phyloP scores from a whole-genome alignment of 2,888 invertebrate species.

The Tachina lurida region DNA sequence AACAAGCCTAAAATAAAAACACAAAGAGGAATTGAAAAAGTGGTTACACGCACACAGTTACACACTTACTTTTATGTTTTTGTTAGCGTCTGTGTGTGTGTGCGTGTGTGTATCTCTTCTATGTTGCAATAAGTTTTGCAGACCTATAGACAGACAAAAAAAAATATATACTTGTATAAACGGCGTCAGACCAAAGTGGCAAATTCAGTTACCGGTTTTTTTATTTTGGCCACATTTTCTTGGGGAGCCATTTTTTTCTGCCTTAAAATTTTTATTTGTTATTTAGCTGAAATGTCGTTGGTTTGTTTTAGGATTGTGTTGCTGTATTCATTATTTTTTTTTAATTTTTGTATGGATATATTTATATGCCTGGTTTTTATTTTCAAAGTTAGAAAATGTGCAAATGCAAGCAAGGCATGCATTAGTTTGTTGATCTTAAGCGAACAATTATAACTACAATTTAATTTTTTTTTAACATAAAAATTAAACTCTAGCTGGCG shows the following conservation, averaged over 20 bases:
- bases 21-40: slow-evolving; percentile 48
- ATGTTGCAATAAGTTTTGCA: slow-evolving; percentile 57
- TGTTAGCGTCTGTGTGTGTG: not conserved
- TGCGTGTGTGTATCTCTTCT: slow-evolving; percentile 17
- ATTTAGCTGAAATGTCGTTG: slow-evolving; percentile 10
- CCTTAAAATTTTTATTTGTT: slow-evolving; percentile 7
- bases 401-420: no score
- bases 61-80: not conserved
- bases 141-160: slow-evolving; percentile 31
- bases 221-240: slow-evolving; percentile 60
- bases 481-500: no score
- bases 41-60: slow-evolving; percentile 37
- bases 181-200: slow-evolving; percentile 63
- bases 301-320: not conserved
- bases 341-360: not conserved
- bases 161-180: slow-evolving; percentile 23
- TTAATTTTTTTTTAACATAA: no score
- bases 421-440: no score
- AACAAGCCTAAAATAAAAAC: slow-evolving; percentile 50
- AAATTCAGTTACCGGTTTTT: slow-evolving; percentile 70
- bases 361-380: no score
- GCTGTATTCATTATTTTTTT: slow-evolving; percentile 9
- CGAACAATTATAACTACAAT: no score
- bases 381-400: no score
- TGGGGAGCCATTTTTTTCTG: slow-evolving; percentile 16